phyloP scores from a whole-genome alignment of 2,888 invertebrate species.

The Drosophila maculinotata region DNA sequence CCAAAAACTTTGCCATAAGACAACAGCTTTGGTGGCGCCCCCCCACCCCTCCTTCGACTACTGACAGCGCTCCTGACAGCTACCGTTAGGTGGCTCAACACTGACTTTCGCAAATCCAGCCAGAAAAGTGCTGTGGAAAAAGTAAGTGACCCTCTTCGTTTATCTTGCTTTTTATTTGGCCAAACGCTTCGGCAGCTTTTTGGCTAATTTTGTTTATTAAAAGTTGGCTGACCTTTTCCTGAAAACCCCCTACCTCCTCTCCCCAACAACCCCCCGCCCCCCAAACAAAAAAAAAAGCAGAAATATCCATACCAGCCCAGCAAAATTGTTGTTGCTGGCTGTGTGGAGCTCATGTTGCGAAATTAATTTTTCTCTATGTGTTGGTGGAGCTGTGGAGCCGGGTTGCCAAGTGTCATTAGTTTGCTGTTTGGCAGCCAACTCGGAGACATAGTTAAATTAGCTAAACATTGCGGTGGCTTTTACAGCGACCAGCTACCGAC shows the following conservation, averaged over 20 bases:
- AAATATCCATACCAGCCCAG: too few species aligned
- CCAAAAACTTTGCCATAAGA: slow-evolving; percentile 43
- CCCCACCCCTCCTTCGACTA: too few species aligned
- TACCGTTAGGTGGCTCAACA: slow-evolving; percentile 24
- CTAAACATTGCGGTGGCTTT: slow-evolving; percentile 74
- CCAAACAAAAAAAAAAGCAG: neutral
- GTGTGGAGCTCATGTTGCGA: slow-evolving; percentile 42
- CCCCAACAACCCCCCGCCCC: too few species aligned
- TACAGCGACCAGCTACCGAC: slow-evolving; percentile 16
- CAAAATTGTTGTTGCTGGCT: slow-evolving; percentile 15
- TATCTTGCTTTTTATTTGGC: slow-evolving; percentile 74
- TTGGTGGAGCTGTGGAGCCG: slow-evolving; percentile 50
- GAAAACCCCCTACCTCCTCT: too few species aligned
- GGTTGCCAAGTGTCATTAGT: slow-evolving; percentile 77
- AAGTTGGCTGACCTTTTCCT: slow-evolving; percentile 70
- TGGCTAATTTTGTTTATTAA: slow-evolving; percentile 78
- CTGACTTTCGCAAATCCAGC: slow-evolving; percentile 19
- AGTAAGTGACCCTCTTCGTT: slow-evolving; percentile 49
- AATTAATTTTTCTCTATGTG: slow-evolving; percentile 68
- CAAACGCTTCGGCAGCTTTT: slow-evolving; percentile 58
- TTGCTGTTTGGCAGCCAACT: slow-evolving; percentile 70
- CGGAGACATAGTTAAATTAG: slow-evolving; percentile 78
- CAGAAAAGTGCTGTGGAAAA: slow-evolving; percentile 13
- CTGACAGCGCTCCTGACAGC: too few species aligned
- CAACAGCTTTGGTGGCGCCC: slow-evolving; percentile 27